Evolutionary conservation across 2,797 vertebrate species (phyloP).

Genomic region (Protosalanx chinensis): DNA sequence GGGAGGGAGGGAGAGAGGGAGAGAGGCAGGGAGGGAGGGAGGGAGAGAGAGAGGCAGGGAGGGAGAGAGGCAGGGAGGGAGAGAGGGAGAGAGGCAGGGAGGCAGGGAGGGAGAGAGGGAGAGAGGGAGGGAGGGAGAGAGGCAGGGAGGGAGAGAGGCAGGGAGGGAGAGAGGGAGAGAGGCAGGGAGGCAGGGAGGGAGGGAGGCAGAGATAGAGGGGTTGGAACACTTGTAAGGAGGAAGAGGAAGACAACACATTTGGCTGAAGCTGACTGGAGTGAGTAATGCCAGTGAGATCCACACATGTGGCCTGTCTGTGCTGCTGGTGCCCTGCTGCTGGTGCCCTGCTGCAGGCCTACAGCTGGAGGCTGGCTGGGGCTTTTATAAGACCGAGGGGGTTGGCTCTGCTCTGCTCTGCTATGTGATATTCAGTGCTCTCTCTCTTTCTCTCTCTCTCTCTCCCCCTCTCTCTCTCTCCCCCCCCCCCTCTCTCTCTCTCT

Average conservation of each 20-base stretch:
- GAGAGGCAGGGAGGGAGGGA: no score
- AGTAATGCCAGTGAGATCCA: conserved; percentile 35
- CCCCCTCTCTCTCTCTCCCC: no score
- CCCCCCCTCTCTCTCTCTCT: no score
- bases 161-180: neutral
- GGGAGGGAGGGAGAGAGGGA: no score
- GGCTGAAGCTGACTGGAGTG: conserved; percentile 35
- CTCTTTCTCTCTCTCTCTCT: neutral
- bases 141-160: no score
- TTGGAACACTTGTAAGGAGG: conserved; percentile 1
- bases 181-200: neutral
- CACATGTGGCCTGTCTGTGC: conserved; percentile 14
- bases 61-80: no score
- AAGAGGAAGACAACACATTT: conserved; percentile 16
- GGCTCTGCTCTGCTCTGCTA: no score
- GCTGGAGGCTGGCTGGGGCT: conserved; percentile 34
- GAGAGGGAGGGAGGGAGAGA: no score
- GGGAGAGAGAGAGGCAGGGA: no score
- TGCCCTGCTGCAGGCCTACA: conserved; percentile 21
- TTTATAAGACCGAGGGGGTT: conserved; percentile 31
- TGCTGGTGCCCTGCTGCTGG: conserved; percentile 15
- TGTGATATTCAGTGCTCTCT: neutral
- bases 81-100: no score
- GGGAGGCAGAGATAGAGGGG: neutral
- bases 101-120: no score